These are phyloP conservation scores for Octopus sinensis DNA, from an alignment of 1,140 invertebrate species.

Conservation along the genomic window DNA sequence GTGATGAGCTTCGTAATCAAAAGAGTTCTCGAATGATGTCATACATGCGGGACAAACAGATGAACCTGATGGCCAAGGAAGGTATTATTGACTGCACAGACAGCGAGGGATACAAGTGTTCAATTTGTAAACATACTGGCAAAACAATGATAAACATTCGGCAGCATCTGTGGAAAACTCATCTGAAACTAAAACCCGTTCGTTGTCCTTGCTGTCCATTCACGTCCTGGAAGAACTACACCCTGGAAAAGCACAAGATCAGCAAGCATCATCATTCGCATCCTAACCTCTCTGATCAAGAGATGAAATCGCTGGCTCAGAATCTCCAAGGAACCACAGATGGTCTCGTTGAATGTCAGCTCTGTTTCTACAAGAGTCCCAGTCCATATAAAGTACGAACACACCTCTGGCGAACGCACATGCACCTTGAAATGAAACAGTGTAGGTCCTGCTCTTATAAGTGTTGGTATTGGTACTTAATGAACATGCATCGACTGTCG, in stretches of 20 bases:
- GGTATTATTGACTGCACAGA: background rate
- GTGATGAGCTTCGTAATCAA: background rate
- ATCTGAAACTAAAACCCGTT: background rate
- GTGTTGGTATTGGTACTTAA: background rate
- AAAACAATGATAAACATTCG: background rate
- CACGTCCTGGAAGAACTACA: conserved; percentile 10
- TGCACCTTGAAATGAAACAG: background rate
- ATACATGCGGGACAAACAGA: conserved; percentile 3
- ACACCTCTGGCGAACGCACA: conserved; percentile 7
- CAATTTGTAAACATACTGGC: background rate
- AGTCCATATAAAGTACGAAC: background rate
- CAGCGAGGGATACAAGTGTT: background rate
- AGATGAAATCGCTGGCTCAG: conserved; percentile 2
- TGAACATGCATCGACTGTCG: conserved; percentile 1
- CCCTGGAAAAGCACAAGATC: background rate
- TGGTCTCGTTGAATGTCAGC: background rate
- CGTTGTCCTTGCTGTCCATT: background rate
- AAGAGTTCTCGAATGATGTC: background rate
- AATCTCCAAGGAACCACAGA: background rate
- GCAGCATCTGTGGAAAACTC: conserved; percentile 1
- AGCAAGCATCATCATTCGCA: background rate
- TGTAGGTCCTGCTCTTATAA: conserved; percentile 4
- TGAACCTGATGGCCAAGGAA: conserved; percentile 9
- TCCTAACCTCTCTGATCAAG: background rate
- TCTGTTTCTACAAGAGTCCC: conserved; percentile 2